Evolutionary conservation across 2,888 invertebrate species (phyloP), one percentile per base, ranked within the genome.

Genomic region (Ferdinandea cuprea): DNA sequence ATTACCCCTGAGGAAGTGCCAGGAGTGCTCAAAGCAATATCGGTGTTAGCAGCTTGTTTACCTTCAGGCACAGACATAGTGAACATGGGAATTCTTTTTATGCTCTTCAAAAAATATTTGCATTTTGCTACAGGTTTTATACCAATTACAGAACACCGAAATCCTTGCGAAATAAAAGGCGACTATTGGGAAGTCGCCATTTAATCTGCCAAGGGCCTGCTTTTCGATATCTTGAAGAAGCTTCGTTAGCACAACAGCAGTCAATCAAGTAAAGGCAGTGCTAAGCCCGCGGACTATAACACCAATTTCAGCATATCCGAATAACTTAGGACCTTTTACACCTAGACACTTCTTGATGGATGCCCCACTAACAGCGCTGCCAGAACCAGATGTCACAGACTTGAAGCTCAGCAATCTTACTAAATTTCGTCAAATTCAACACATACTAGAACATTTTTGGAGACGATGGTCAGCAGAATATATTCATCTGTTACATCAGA

Each of bases 51-150:
- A 9, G 48, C 48, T 7, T 1, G 15, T 0, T 15, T 21, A 30
- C 1, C 15, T 30, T 9, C 8, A 4, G 4, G 1, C 8, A 2
- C 21, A 11, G 11, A 13, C 4, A 9, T 52, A 15, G 8, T 28
- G 8, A 52, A 0, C 50, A 30, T 30, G 54, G n/a, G 28, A 56
- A 56, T 25, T 58, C 56, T 7, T 28, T 58, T 37, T 48, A 21
- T 35, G 48, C 46, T 4, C 2, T 48, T 1, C 46, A 30, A 54
- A 63, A 54, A 56, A 56, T 48, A 13, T 37, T 69, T 48, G 48
- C 48, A 42, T 44, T 28, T 28, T 50, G 30, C 7, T 50, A 9
- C 19, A 56, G 40, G 17, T 74, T 58, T 48, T 30, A n/a, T 42
- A 58, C 13, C 21, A 42, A 30, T 13, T 17, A 0, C 35, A 37